Base-by-base conservation (phyloP, 1,140 invertebrate species). In the Cardiocondyla obscurior region DNA sequence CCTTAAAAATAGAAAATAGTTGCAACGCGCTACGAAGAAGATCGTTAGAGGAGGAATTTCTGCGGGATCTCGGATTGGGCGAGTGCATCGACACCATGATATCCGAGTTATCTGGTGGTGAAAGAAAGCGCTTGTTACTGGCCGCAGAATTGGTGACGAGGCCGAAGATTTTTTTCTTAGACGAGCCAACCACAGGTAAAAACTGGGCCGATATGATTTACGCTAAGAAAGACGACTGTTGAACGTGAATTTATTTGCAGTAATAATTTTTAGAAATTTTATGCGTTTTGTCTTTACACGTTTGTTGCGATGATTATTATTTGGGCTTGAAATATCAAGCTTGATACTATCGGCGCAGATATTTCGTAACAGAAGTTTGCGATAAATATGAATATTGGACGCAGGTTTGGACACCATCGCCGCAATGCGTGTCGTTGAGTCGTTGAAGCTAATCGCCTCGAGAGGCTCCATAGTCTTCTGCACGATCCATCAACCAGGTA, bases 401-500 rank as follows among this genome's bases (percentile, higher is more conserved):
- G 2, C 30, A 92, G 97, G 97, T 6, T 91, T 97, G 82, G 97
- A 97, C 89, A 97, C 96, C 72, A 96, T 92, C 76, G 96, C 95
- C 87, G 96, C 95, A 86, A 95, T 95, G 94, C 96, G 95, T 72
- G 94, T 96, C 10, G 94, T 97, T 10, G 95, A 94, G 33, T 94
- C 96, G 10, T 90, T 97, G 8, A 96, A 96, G 90, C 93, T 93
- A 3, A 93, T 98, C 16, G 96, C 97, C 1, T 91, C 94, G 28
- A 95, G 95, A 33, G 97, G 97, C 0, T 93, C 96, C 16, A 97
- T 97, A 0, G 96, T 98, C 33, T 95, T 97, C 8, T 98, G 97
- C 90, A 97, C 97, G n/a, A 97, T 98, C 77, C 97, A 98, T 93
- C 97, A 98, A 86, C 97, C 97, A 0, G 97, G 96, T 57, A 97